Base-by-base conservation (phyloP, 2,113 vertebrate species). In the Rhinopithecus roxellana region DNA sequence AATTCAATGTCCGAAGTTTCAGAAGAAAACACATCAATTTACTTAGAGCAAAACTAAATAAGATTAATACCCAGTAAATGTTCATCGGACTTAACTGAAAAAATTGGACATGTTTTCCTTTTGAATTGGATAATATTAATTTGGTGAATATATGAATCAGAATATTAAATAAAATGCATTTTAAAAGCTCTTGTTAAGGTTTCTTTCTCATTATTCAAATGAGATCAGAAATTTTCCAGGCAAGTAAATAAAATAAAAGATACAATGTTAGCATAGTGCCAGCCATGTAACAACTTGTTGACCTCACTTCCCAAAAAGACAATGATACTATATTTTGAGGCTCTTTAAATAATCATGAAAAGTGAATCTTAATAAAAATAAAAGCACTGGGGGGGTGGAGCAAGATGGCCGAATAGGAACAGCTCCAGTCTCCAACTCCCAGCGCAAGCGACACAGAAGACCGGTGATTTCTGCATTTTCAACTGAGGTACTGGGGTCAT, bases 111-210 rank as follows among this genome's bases (percentile, higher is more conserved):
- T 32, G 0, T 13, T 95, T 94, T 96, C 16, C 48, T 90, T 75
- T 94, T 35, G 10, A 89, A 94, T 77, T 87, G 89, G 32, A 84
- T 80, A 72, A 52, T 59, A 96, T 80, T 70, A 93, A 67, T 55
- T 93, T 92, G 27, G 13, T 38, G 27, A 96, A 81, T 72, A 14
- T 64, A 79, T n/a, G 48, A 52, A 67, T 22, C 50, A 96, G 96
- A 96, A 55, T 70, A 81, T n/a, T 89, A 83, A 48, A 17, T 48
- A 64, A 79, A 94, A 89, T 96, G 3, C 22, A 30, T 38, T 91
- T 90, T 38, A 40, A 8, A 85, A 75, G 82, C 17, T 1, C n/a
- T 96, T 75, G 10, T 43, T 78, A 74, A 82, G 48, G 6, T 25
- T 55, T 86, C 48, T 74, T 83, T 55, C 14, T 85, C 43, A 72